phyloP scores from a whole-genome alignment of 2,113 vertebrate genomes.

The Nematolebias whitei region DNA sequence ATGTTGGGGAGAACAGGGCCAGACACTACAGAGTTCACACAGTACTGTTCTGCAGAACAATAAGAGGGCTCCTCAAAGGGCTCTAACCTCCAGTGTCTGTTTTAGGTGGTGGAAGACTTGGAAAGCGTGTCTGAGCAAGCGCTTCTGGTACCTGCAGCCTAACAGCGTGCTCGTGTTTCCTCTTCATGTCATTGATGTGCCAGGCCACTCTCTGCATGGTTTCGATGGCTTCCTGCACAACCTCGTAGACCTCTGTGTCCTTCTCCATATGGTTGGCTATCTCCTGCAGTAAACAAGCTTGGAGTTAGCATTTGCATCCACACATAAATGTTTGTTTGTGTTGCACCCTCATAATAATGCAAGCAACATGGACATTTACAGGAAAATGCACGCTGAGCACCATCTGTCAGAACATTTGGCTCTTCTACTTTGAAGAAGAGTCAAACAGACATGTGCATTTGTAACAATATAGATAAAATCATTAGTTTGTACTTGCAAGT shows the following conservation, averaged over 20 bases:
- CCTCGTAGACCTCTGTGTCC: slow-evolving; percentile 92
- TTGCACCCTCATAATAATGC: not conserved
- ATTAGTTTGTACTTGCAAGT: slow-evolving; percentile 12
- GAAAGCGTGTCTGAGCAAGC: slow-evolving; percentile 1
- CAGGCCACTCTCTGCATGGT: slow-evolving; percentile 99
- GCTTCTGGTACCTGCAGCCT: slow-evolving; percentile 86
- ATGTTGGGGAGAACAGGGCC: slow-evolving; percentile 38
- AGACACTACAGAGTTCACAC: slow-evolving; percentile 25
- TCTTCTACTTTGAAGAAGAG: slow-evolving; percentile 15
- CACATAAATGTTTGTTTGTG: not conserved
- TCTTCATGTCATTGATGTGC: slow-evolving; percentile 99
- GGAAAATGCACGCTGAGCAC: slow-evolving; percentile 51
- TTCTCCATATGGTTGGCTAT: slow-evolving; percentile 97
- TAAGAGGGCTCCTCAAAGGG: slow-evolving; percentile 33
- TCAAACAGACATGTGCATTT: slow-evolving; percentile 10
- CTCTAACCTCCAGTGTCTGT: slow-evolving; percentile 11
- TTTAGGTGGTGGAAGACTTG: slow-evolving; percentile 12
- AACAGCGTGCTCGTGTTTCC: slow-evolving; percentile 94
- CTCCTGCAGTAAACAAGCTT: slow-evolving; percentile 80
- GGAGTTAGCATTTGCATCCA: slow-evolving; percentile 9
- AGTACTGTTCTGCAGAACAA: slow-evolving; percentile 28
- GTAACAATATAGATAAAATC: slow-evolving; percentile 23
- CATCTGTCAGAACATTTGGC: slow-evolving; percentile 74
- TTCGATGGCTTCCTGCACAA: slow-evolving; percentile 96
- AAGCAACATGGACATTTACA: slow-evolving; percentile 8